Conservation (phyloP, 2,888 invertebrate genomes). For the Torymus tubicola region DNA sequence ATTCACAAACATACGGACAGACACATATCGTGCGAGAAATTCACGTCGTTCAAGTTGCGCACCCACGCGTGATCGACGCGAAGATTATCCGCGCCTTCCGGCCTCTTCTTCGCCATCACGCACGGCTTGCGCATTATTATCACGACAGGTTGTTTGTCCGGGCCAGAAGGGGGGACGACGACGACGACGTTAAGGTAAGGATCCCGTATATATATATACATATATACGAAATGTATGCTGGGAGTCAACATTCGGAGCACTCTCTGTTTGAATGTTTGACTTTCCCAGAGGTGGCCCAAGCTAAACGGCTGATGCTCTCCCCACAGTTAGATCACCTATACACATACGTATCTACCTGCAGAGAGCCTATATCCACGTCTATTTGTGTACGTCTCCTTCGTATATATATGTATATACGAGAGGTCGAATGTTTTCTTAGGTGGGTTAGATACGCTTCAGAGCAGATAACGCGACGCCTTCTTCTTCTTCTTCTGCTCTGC, state of each 20-base stretch:
- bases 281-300: conserved; percentile 72
- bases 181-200: conserved; percentile 60
- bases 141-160: conserved; percentile 74
- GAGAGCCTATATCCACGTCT: conserved; percentile 31
- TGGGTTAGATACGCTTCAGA: conserved; percentile 70
- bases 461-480: conserved; percentile 44
- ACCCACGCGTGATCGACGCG: conserved; percentile 21
- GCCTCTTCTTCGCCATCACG: conserved; percentile 10
- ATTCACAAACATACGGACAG: no score
- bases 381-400: not conserved
- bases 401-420: conserved; percentile 22
- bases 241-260: conserved; percentile 72
- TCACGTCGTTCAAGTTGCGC: conserved; percentile 9
- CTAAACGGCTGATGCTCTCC: conserved; percentile 56
- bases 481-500: conserved; percentile 5
- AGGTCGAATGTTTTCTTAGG: conserved; percentile 73
- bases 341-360: conserved; percentile 67
- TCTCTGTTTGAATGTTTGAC: conserved; percentile 73
- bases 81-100: conserved; percentile 27
- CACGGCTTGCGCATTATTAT: conserved; percentile 67
- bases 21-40: conserved; percentile 11
- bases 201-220: conserved; percentile 55
- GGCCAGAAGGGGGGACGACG: conserved; percentile 15
- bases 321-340: conserved; percentile 45
- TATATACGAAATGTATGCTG: conserved; percentile 70